Percentiles rank a stretch among this genome's conserved stretches.
Evolutionary conservation across 2,888 invertebrate genomes (phyloP).

Genomic region (Pristionchus arcanus): DNA sequence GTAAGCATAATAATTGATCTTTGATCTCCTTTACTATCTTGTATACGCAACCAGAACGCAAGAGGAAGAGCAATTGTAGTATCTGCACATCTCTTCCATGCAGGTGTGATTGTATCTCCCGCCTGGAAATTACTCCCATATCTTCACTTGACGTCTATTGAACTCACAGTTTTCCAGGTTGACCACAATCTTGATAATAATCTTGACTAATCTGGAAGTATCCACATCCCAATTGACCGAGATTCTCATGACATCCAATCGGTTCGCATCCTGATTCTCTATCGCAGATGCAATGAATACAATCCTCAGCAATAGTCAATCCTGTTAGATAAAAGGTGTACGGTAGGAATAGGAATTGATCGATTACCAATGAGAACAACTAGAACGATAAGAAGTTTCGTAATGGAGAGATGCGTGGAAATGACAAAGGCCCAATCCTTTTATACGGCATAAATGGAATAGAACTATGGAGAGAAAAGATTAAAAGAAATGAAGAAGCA

Average conservation of each 20-base stretch:
- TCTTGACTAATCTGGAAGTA: conserved; percentile 72
- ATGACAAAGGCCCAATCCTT: background rate
- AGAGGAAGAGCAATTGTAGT: conserved; percentile 61
- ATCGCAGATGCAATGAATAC: conserved; percentile 30
- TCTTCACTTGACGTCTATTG: conserved; percentile 50
- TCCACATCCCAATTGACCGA: conserved; percentile 1
- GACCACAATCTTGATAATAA: conserved; percentile 78
- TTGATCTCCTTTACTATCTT: background rate
- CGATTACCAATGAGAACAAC: background rate
- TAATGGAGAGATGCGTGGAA: background rate
- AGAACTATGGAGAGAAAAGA: background rate
- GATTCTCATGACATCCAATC: conserved; percentile 1
- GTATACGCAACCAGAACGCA: conserved; percentile 57
- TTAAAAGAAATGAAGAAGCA: background rate
- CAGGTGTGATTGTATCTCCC: conserved; percentile 65
- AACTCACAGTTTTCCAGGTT: conserved; percentile 59
- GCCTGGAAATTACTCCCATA: conserved; percentile 51
- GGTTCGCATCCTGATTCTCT: conserved; percentile 36
- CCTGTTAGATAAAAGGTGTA: background rate
- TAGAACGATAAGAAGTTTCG: conserved; percentile 31
- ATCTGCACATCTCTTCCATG: conserved; percentile 65
- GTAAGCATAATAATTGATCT: conserved; percentile 61
- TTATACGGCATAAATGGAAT: background rate
- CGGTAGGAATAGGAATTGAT: background rate
- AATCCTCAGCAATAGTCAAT: conserved; percentile 44